Conservation (phyloP, 2,113 vertebrate genomes). For the Plecotus auritus region DNA sequence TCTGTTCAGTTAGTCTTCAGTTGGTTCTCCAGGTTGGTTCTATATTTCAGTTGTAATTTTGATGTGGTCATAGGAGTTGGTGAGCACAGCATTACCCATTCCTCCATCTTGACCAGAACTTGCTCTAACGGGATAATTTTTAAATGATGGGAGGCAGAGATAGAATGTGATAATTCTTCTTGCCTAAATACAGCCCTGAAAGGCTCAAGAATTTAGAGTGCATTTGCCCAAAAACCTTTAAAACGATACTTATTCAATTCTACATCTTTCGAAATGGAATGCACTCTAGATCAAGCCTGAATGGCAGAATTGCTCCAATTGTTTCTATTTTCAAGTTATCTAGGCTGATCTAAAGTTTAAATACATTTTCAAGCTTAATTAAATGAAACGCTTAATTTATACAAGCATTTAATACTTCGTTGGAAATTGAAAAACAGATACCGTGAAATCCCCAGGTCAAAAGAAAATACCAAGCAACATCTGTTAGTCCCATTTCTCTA, state of each 20-base stretch:
- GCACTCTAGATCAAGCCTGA: background rate
- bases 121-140: slow-evolving; percentile 30
- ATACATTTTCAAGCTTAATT: slow-evolving; percentile 64
- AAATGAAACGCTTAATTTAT: slow-evolving; percentile 61
- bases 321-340: slow-evolving; percentile 56
- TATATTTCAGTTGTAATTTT: background rate
- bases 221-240: slow-evolving; percentile 1
- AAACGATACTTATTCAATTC: background rate
- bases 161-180: background rate
- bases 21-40: background rate
- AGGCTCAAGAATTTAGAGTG: slow-evolving; percentile 30
- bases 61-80: background rate
- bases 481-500: slow-evolving; percentile 52
- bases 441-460: slow-evolving; percentile 67
- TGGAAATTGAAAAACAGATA: slow-evolving; percentile 66
- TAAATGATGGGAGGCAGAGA: slow-evolving; percentile 13
- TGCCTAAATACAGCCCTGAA: background rate
- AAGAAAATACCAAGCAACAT: slow-evolving; percentile 58
- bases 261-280: background rate
- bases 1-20: background rate
- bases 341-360: slow-evolving; percentile 65
- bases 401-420: slow-evolving; percentile 66
- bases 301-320: background rate
- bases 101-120: background rate
- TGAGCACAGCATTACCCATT: background rate